Evolutionary conservation across 2,113 vertebrate genomes (phyloP).

Genomic region (Caracal caracal): DNA sequence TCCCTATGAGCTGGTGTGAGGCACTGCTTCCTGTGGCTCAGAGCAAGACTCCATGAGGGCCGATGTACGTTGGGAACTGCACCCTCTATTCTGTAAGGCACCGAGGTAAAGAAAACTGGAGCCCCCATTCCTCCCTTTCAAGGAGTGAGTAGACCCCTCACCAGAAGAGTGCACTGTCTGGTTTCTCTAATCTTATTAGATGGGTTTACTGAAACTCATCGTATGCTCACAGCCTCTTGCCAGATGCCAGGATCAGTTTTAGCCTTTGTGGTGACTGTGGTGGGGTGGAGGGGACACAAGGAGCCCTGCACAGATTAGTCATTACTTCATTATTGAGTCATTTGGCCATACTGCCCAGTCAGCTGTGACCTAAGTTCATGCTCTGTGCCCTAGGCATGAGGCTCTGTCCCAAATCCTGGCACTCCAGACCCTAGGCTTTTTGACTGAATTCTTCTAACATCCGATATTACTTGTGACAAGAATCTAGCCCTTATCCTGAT

Average conservation of each 20-base stretch:
- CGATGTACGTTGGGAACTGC: not conserved
- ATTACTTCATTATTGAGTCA: slow-evolving; percentile 69
- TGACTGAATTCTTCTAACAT: not conserved
- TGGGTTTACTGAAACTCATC: not conserved
- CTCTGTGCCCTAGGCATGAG: not conserved
- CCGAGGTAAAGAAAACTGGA: not conserved
- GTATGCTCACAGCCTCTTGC: not conserved
- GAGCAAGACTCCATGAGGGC: not conserved
- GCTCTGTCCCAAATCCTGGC: not conserved
- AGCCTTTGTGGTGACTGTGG: slow-evolving; percentile 52
- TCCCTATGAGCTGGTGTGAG: slow-evolving; percentile 70
- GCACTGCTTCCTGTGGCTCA: slow-evolving; percentile 71
- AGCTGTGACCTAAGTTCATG: slow-evolving; percentile 17
- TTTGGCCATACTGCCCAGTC: not conserved
- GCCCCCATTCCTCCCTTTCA: not conserved
- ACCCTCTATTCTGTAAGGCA: not conserved
- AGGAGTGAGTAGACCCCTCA: not conserved
- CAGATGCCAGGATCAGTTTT: not conserved
- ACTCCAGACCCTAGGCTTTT: not conserved
- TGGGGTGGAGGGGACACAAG: not conserved
- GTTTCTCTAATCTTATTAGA: not conserved
- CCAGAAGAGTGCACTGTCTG: not conserved
- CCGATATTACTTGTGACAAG: not conserved
- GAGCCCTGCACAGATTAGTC: slow-evolving; percentile 39
- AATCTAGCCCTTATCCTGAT: not conserved